These are phyloP conservation scores for Tyria jacobaeae DNA, from an alignment of 2,888 invertebrate genomes.

Conservation along the genomic window DNA sequence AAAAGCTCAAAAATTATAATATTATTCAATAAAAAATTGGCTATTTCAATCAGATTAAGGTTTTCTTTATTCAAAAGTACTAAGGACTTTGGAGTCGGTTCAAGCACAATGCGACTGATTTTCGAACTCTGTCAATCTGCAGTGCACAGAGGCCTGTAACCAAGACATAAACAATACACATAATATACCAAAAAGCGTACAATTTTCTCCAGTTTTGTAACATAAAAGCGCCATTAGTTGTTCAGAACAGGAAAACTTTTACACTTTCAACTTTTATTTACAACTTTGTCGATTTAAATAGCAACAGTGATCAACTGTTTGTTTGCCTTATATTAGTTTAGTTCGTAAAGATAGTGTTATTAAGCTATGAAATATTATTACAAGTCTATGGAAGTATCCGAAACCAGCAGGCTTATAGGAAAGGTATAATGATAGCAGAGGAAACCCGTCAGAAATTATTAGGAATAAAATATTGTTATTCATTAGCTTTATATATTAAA, in stretches of 20 bases:
- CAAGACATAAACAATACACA: slow-evolving; percentile 4
- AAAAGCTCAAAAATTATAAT: too few relatives aligned
- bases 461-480: too few relatives aligned
- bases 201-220: slow-evolving; percentile 3
- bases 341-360: too few relatives aligned
- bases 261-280: slow-evolving; percentile 50
- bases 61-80: neutral
- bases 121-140: neutral
- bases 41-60: neutral
- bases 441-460: too few relatives aligned
- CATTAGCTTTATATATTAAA: neutral
- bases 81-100: neutral
- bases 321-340: slow-evolving; percentile 28
- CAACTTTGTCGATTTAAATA: slow-evolving; percentile 57
- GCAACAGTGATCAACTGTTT: slow-evolving; percentile 41
- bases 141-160: slow-evolving; percentile 8
- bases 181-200: neutral
- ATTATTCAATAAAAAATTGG: neutral
- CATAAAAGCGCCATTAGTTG: slow-evolving; percentile 22
- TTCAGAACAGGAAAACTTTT: slow-evolving; percentile 35
- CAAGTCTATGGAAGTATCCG: neutral
- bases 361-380: neutral
- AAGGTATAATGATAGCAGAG: too few relatives aligned
- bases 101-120: neutral
- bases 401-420: too few relatives aligned